Conservation (phyloP, 23 tunicate genomes). For the Clavelina lepadiformis region DNA sequence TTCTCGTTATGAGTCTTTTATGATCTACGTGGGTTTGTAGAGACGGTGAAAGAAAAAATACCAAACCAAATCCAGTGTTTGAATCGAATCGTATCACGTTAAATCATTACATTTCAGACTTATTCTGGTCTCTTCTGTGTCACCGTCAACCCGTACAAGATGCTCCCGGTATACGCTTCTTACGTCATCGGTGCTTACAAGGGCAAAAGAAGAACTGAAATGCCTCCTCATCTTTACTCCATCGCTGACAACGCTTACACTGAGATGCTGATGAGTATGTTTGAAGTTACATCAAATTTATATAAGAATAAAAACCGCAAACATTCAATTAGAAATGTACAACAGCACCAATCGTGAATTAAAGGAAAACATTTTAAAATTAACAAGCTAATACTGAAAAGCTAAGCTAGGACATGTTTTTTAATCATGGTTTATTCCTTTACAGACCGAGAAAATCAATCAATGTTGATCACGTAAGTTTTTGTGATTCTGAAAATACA, state of each 20-base stretch:
- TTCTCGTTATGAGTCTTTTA: conserved; percentile 69
- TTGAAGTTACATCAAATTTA: not conserved
- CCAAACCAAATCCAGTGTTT: not conserved
- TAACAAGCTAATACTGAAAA: too few species aligned
- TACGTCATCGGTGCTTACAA: conserved; percentile 73
- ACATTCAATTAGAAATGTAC: too few species aligned
- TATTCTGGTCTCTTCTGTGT: conserved; percentile 89
- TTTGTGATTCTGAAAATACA: too few species aligned
- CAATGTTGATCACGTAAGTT: conserved; percentile 82
- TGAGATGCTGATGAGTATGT: conserved; percentile 78
- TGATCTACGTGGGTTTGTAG: conserved; percentile 70
- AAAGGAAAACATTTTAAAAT: too few species aligned
- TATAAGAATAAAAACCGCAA: not conserved
- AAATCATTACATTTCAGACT: conserved; percentile 25
- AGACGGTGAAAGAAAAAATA: not conserved
- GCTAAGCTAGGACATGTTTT: too few species aligned
- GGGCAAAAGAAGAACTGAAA: conserved; percentile 79
- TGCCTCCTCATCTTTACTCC: conserved; percentile 87
- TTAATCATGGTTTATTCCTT: too few species aligned
- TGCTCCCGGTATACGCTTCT: conserved; percentile 67
- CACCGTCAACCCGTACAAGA: conserved; percentile 76
- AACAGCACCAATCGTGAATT: too few species aligned
- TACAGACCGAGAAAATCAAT: conserved; percentile 73
- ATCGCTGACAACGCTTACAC: conserved; percentile 85
- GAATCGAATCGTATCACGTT: not conserved